A percentile compares a stretch with the other conserved stretches of the same genome.
Evolutionary conservation across 2,113 vertebrate species (phyloP).

Genomic region (Azemiops feae): DNA sequence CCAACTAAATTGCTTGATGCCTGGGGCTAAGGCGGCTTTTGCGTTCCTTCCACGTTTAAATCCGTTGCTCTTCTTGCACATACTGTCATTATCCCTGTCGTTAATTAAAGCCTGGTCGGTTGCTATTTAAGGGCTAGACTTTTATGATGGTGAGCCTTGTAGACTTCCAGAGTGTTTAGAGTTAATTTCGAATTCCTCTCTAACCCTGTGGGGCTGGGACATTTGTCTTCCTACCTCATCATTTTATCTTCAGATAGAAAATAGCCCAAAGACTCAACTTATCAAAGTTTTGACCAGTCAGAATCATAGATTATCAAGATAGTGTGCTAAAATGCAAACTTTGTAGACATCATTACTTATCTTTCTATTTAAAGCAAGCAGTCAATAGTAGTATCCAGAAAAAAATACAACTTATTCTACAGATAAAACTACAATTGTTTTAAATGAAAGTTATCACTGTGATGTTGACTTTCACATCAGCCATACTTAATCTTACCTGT

Average conservation of each 20-base stretch:
- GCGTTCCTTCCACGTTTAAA: not conserved
- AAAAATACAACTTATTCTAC: not conserved
- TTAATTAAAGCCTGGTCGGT: not conserved
- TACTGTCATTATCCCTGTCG: not conserved
- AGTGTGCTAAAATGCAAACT: not conserved
- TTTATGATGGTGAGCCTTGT: not conserved
- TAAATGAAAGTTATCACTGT: not conserved
- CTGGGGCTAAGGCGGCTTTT: not conserved
- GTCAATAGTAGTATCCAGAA: not conserved
- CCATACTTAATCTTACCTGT: not conserved
- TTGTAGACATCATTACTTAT: not conserved
- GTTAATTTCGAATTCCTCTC: not conserved
- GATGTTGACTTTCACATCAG: not conserved
- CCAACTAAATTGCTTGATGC: not conserved
- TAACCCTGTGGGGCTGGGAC: not conserved
- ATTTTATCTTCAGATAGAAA: not conserved
- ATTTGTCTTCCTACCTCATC: not conserved
- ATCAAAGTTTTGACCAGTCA: not conserved
- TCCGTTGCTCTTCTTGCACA: not conserved
- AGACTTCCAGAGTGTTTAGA: not conserved
- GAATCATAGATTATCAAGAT: not conserved
- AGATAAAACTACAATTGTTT: not conserved
- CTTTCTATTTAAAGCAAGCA: not conserved
- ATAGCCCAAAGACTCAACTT: not conserved
- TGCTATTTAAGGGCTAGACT: not conserved